Base-by-base conservation (phyloP, 53 echinoderm and acorn worm species). In the Holothuria leucospilota region DNA sequence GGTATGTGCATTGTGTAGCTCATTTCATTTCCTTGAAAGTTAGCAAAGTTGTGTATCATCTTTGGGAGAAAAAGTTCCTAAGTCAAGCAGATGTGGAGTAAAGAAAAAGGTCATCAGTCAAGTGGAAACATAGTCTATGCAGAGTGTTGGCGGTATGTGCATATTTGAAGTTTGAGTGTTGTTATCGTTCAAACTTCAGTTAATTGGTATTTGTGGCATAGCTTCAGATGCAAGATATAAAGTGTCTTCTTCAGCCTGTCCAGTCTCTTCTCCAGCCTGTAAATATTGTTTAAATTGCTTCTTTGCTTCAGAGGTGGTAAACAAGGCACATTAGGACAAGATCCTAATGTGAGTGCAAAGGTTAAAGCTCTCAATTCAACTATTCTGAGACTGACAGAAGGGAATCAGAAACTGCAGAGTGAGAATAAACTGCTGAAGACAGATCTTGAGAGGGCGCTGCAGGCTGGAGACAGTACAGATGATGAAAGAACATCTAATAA, bases 381-480 rank as follows among this genome's bases (percentile, higher is more conserved):
- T 29, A 93, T 99, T 86, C 71, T 99, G 51, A 79, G 99, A 51
- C 89, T 99, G 56, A 99, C 99, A 30, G 99, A 99, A 90, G 92
- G 87, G 39, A 99, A 87, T 27, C 99, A 99, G 73, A 69, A 95
- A 56, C 78, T 99, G 21, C 99, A 95, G 86, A 99, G 99, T 60
- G 99, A 99, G 87, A 95, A 93, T 84, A 99, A 99, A 86, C 95
- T 99, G 2, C 87, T 99, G 18, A 99, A 99, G 71, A 94, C 93
- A 51, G 99, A 99, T 82, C 74, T 99, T 2, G 95, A 95, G 86
- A 88, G 95, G 77, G 95, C 99, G 23, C 90, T 99, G 70, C 93
- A 99, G 38, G 95, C 91, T 52, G 93, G 90, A 64, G 84, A 64
- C 68, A 66, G 65, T 39, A 66, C 84, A 11, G 84, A 83, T 23